Base-by-base conservation (phyloP, 2,797 vertebrate species). In the Hydrocynus forskahlii region DNA sequence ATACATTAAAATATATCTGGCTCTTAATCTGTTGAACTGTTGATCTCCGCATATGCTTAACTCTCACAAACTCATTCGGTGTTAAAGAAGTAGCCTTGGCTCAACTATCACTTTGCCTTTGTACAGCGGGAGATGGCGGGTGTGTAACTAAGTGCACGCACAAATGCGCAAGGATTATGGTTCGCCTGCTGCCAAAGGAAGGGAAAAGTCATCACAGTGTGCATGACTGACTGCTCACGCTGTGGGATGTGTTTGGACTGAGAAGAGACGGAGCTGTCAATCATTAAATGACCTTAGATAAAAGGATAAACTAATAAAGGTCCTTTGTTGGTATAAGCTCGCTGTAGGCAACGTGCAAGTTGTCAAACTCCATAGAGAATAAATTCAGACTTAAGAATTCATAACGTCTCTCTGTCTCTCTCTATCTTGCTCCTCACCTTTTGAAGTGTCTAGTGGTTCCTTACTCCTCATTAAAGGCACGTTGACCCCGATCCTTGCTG, bases 81-180 rank as follows among this genome's bases (percentile, higher is more conserved):
- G 17, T 19, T 54, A 17, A 29, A 29, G 19, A n/a, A 63, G 29
- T n/a, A 71, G 7, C 2, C 2, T 45, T 48, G 0, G 12, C 1
- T 21, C 25, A 29, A 21, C 62, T 35, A 25, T 45, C 29, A 48
- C 35, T 81, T 68, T 76, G 9, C n/a, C 21, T 54, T 76, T 67
- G 25, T 35, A 81, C 48, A 60, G n/a, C 7, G 29, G 43, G 43
- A 38, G 29, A 38, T 40, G 25, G 35, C 9, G 7, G 72, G 66
- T 16, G n/a, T 48, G 21, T 79, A 71, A 57, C 38, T 67, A 70
- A 60, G 40, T 38, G 48, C 52, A 73, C 55, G 52, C 67, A 80
- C 57, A 63, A 62, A 76, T 25, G 73, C 38, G 60, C 62, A 70
- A 40, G 59, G 35, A 72, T 79, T 60, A 76, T 78, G 70, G 76